Base-by-base conservation (phyloP, 2,888 invertebrate genomes). In the Cabera pusaria region DNA sequence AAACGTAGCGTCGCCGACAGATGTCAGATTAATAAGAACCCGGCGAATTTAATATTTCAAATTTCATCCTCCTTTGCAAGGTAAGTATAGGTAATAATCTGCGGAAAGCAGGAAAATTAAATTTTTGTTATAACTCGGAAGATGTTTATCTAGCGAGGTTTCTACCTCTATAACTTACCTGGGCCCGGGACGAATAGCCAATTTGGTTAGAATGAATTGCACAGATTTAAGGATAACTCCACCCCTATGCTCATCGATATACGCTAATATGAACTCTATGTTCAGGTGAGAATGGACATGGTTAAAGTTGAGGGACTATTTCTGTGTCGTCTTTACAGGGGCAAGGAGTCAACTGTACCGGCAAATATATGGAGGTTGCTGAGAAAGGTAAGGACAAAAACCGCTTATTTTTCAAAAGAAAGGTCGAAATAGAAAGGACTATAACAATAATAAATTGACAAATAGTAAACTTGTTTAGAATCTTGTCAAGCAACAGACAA, bases 131-230 rank as follows among this genome's bases (percentile, higher is more conserved):
- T 49, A 52, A 47, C 54, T 44, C 49, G 43, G 45, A 51, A 59
- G 57, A 60, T 66, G 56, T 65, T 64, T 68, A 71, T 69, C 58
- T 55, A 52, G 55, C 52, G 43, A 51, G 52, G 47, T 44, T 39
- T 48, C 46, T 49, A 56, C 58, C 48, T 55, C 61, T 55, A 72
- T 82, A 78, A 75, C 65, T 81, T 70, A 79, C 64, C 68, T 74
- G 73, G 72, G 73, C 64, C 62, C 60, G 58, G 68, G 69, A 78
- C 73, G 71, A 79, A 81, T 75, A 68, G 81, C 73, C 81, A 79
- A 81, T 83, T 81, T 79, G 59, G 60, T 63, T 65, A 54, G 64
- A 76, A 79, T 70, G 66, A 72, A 80, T 79, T 67, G 73, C 73
- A 49, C 38, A 59, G 74, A 76, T 79, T 64, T 65, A 60, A 52